These are phyloP conservation scores for Anoplolepis gracilipes DNA, from an alignment of 1,140 invertebrate genomes.

Conservation along the genomic window DNA sequence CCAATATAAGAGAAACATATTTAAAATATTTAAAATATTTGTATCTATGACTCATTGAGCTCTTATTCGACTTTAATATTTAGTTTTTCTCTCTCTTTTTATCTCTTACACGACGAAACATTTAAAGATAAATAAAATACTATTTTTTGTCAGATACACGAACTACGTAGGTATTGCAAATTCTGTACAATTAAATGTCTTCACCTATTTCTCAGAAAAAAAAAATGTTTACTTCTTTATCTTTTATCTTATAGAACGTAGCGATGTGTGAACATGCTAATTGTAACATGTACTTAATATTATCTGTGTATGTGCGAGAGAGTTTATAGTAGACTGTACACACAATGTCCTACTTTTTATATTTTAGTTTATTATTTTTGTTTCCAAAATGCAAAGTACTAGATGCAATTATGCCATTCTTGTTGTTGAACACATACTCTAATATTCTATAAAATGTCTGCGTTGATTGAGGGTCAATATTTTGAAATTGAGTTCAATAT, in stretches of 20 bases:
- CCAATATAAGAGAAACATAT: slow-evolving; percentile 60
- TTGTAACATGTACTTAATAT: slow-evolving; percentile 44
- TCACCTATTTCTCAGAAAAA: neutral
- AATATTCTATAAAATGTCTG: neutral
- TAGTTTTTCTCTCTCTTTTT: neutral
- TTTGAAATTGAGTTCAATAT: no score
- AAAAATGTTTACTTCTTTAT: neutral
- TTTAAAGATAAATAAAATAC: slow-evolving; percentile 3
- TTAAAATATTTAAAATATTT: slow-evolving; percentile 52
- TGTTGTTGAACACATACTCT: neutral
- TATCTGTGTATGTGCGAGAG: neutral
- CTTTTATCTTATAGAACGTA: neutral
- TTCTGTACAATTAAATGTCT: neutral
- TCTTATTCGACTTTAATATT: slow-evolving; percentile 13
- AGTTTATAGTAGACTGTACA: neutral
- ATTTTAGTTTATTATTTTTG: neutral
- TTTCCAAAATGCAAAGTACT: neutral
- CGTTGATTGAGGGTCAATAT: neutral
- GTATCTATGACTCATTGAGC: slow-evolving; percentile 25
- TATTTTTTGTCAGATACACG: neutral
- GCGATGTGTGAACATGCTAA: neutral
- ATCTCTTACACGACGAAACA: neutral
- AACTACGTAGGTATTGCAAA: no score
- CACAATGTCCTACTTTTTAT: neutral
- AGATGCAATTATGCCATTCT: neutral